Base-by-base conservation (phyloP, 1,140 invertebrate genomes). In the Leucophenga varia region DNA sequence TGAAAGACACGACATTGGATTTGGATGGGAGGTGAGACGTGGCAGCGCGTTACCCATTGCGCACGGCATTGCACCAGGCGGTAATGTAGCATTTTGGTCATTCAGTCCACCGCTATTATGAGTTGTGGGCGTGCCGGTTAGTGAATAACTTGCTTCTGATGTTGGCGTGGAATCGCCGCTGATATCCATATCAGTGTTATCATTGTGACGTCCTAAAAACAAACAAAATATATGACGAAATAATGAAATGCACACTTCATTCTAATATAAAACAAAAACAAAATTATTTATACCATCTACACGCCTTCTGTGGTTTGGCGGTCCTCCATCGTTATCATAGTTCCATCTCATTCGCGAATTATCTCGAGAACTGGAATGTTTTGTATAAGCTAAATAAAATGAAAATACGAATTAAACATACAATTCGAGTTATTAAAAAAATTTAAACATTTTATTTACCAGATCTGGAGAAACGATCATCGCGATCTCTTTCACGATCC, bases 131-230 rank as follows among this genome's bases (percentile, higher is more conserved):
- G 75, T 67, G 40, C 72, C 72, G 56, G 64, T 69, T 20, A 70
- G 43, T 42, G 76, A 63, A 47, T 80, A 79, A 22, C 75, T 80
- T 43, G 84, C 79, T 76, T 87, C 86, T 10, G 86, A 88, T 31
- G 86, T 89, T 25, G 88, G 87, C 48, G 88, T 90, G 54, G 86
- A 87, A 64, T 88, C 88, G 50, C 86, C 87, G 46, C 89, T 91
- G 43, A 91, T 90, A 59, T 92, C 89, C 89, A 91, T 91, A 67
- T 91, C 88, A 60, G 89, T 85, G 46, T 72, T 75, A 42, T 75
- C 73, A 45, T 59, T 67, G 47, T 67, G 59, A 48, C 69, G 69
- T 49, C 61, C 69, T 72, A 28, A 6, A 20, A 2, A 28, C n/a
- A 38, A 7, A 21, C 13, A 20, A 37, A 34, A 43, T 7, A 46